phyloP scores from a whole-genome alignment of 2,113 vertebrate species.

The Bungarus multicinctus region DNA sequence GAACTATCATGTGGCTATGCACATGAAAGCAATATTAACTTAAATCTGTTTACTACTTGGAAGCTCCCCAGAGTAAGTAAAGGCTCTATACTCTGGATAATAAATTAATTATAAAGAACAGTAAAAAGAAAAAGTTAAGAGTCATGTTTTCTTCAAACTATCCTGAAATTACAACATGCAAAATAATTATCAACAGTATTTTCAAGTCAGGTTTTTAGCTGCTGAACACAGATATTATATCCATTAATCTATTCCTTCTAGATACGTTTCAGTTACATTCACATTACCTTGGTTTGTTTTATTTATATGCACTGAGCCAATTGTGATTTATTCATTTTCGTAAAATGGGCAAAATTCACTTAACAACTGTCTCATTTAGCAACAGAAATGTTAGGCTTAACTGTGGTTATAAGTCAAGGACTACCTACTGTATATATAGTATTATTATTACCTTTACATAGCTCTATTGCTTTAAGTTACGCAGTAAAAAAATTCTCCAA shows the following conservation, averaged over 20 bases:
- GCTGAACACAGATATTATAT: not conserved
- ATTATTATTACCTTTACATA: not conserved
- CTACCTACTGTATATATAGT: not conserved
- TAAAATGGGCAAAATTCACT: not conserved
- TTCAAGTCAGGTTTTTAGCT: not conserved
- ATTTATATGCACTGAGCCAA: not conserved
- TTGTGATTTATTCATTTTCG: not conserved
- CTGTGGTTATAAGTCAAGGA: not conserved
- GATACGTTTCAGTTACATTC: not conserved
- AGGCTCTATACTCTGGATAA: not conserved
- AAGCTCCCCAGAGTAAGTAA: not conserved
- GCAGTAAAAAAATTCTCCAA: not conserved
- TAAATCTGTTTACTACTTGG: not conserved
- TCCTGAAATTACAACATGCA: not conserved
- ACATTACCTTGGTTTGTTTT: not conserved
- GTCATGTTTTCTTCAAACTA: not conserved
- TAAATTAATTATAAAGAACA: not conserved
- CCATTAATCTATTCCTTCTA: not conserved
- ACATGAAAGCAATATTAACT: not conserved
- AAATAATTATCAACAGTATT: not conserved
- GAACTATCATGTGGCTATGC: not conserved
- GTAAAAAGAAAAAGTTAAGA: not conserved
- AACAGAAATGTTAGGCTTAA: not conserved
- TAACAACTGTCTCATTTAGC: not conserved
- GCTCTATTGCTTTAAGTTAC: not conserved